These are phyloP conservation scores for Nebria brevicollis DNA, from an alignment of 2,888 invertebrate species.

Conservation along the genomic window DNA sequence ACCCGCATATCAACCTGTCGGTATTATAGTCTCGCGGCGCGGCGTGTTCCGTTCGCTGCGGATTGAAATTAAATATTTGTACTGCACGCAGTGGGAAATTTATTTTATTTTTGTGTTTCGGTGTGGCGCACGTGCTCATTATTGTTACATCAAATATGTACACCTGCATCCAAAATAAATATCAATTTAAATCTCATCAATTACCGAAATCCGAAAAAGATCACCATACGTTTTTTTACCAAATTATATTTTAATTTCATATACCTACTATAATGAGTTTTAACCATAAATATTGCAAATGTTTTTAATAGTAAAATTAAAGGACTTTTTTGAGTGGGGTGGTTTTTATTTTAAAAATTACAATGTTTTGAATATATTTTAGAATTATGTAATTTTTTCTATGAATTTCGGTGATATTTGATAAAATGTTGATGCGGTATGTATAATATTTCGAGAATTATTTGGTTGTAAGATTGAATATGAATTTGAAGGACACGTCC, in stretches of 20 bases:
- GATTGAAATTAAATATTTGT: constrained; percentile 37
- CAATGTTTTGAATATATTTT: no score
- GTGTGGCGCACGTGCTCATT: constrained; percentile 27
- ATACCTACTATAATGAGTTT: no score
- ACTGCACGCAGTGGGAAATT: constrained; percentile 17
- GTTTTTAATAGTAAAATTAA: no score
- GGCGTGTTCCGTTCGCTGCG: not conserved
- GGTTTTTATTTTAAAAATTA: no score
- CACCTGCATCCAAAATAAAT: not conserved
- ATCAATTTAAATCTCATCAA: not conserved
- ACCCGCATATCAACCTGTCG: not conserved
- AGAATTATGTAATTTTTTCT: no score
- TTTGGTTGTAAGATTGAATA: not conserved
- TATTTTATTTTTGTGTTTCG: constrained; percentile 28
- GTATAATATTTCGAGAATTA: not conserved
- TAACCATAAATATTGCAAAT: no score
- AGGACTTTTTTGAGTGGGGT: no score
- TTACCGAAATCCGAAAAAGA: not conserved
- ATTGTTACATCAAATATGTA: no score
- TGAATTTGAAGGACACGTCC: not conserved
- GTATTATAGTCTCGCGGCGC: not conserved
- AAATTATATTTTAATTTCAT: no score
- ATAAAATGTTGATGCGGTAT: no score
- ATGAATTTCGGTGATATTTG: no score
- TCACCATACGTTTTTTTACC: no score